These are phyloP conservation scores for Empidonax traillii DNA, from an alignment of 2,113 vertebrate genomes.

Conservation along the genomic window DNA sequence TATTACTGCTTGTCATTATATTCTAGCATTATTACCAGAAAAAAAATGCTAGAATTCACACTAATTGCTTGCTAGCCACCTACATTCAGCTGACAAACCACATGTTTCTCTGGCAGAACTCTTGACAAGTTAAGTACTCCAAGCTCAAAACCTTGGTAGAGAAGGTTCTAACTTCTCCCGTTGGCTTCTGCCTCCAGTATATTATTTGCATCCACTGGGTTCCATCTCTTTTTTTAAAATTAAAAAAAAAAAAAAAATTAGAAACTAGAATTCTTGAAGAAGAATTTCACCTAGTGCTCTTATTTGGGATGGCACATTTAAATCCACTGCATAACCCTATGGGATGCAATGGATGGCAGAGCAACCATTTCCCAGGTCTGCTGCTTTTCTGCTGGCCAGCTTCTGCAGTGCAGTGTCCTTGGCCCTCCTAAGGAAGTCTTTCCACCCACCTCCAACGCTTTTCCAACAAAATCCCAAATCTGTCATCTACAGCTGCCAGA, in stretches of 20 bases:
- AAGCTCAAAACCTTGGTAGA: not conserved
- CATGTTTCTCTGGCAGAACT: not conserved
- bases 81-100: not conserved
- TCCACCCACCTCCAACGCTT: not conserved
- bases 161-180: not conserved
- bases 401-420: not conserved
- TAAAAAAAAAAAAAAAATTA: not conserved
- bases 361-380: not conserved
- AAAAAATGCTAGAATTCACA: not conserved
- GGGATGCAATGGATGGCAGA: accelerated
- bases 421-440: not conserved
- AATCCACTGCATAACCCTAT: not conserved
- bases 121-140: not conserved
- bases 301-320: not conserved
- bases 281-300: not conserved
- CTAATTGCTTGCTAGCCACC: not conserved
- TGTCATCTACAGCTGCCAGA: not conserved
- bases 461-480: not conserved
- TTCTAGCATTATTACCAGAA: not conserved
- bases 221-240: not conserved
- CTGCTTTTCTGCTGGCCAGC: not conserved
- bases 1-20: not conserved
- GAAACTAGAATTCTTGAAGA: not conserved
- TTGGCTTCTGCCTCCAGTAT: not conserved
- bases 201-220: not conserved